Percentiles rank a stretch among this genome's conserved stretches.
These are phyloP conservation scores for Acanthisitta chloris DNA, from an alignment of 2,113 vertebrate species.

Conservation along the genomic window DNA sequence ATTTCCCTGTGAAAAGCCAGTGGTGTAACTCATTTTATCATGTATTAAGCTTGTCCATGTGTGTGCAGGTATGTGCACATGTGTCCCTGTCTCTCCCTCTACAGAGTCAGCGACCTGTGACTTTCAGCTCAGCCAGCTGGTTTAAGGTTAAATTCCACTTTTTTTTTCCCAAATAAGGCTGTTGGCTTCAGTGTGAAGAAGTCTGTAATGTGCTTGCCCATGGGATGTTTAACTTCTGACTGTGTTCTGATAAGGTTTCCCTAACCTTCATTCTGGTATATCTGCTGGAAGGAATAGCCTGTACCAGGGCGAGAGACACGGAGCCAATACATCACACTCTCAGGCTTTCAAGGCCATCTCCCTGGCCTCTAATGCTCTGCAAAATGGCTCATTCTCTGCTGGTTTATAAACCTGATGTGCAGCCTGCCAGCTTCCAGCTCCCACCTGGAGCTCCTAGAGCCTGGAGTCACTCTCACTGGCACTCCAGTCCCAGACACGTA, in stretches of 20 bases:
- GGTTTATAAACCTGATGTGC: not conserved
- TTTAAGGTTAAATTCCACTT: not conserved
- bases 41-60: not conserved
- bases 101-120: rapidly evolving
- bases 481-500: rapidly evolving
- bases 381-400: not conserved
- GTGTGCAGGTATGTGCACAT: rapidly evolving
- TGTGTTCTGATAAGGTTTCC: not conserved
- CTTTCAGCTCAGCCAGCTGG: not conserved
- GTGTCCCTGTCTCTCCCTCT: not conserved
- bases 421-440: not conserved
- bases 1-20: not conserved
- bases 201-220: not conserved
- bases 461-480: not conserved
- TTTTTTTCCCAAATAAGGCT: not conserved
- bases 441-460: not conserved
- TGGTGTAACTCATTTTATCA: not conserved
- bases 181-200: not conserved
- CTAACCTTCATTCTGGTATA: not conserved
- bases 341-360: not conserved
- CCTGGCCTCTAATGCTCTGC: not conserved
- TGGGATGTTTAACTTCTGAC: not conserved
- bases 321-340: not conserved
- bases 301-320: not conserved
- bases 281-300: not conserved